A percentile compares a stretch with the other conserved stretches of the same genome.
Evolutionary conservation across 1,140 invertebrate genomes (phyloP).

Genomic region (Drosophila sp.): DNA sequence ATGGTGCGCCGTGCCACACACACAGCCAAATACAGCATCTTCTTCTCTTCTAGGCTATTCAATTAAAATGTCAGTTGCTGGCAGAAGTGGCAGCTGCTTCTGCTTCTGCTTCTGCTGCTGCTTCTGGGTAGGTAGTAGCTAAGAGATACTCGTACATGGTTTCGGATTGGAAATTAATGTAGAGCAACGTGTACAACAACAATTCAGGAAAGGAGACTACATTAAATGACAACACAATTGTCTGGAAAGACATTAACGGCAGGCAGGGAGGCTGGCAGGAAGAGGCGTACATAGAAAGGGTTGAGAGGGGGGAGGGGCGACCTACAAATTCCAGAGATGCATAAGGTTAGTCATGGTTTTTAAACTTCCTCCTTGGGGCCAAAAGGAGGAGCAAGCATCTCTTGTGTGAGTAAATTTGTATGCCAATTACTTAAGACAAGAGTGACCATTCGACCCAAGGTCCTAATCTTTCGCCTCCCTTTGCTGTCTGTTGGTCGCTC

Average conservation of each 20-base stretch:
- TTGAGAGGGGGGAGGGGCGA: neutral
- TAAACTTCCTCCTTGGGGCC: neutral
- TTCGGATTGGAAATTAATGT: conserved; percentile 69
- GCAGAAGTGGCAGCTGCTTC: neutral
- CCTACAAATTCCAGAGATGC: conserved; percentile 10
- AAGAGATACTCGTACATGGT: conserved; percentile 38
- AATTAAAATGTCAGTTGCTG: conserved; percentile 68
- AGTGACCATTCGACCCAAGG: conserved; percentile 61
- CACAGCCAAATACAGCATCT: conserved; percentile 9
- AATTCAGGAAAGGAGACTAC: conserved; percentile 26
- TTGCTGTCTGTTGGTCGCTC: neutral
- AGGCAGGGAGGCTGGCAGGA: neutral
- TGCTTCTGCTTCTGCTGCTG: no score
- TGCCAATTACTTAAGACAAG: conserved; percentile 75
- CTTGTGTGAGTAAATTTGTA: conserved; percentile 68
- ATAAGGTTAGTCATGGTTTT: conserved; percentile 11
- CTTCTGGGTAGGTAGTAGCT: neutral
- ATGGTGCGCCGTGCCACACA: conserved; percentile 25
- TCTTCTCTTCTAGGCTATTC: conserved; percentile 35
- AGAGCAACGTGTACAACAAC: conserved; percentile 26
- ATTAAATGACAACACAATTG: conserved; percentile 36
- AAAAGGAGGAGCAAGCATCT: neutral
- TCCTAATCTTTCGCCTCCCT: conserved; percentile 3
- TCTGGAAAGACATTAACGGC: conserved; percentile 10
- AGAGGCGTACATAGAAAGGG: neutral